Evolutionary conservation across 2,888 invertebrate genomes (phyloP), one percentile per base, ranked within the genome.

Genomic region (Leptopilina syphax): DNA sequence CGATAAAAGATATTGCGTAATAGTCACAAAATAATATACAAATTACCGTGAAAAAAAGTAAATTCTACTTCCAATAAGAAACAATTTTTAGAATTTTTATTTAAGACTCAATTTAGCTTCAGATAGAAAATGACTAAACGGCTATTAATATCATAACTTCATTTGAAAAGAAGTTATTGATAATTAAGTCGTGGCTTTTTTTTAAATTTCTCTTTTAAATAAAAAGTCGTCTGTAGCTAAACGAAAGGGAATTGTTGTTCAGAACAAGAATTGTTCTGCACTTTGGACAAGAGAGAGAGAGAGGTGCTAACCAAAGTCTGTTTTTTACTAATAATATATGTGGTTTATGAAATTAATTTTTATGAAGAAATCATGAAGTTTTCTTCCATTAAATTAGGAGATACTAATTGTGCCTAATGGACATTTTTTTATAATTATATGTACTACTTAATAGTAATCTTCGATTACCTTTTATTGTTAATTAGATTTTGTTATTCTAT

Each of bases 281-380:
- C 50, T 70, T 65, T 68, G 34, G 65, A 79, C 68, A 70, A 79
- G 4, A 34, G 34, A 34, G 34, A 34, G 34, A 34, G 77, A 79
- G 80, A 81, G 84, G 84, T 84, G 83, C 84, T 84, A 84, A 84
- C 83, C 83, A 84, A 83, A 84, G 83, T 82, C 77, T 82, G 77
- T 76, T 65, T 81, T 79, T 77, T 77, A 73, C 70, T 73, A 73
- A 73, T 73, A 34, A 34, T 34, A 34, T 34, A 73, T 57, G 70
- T 73, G 70, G 70, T 73, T 73, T 57, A 73, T 57, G 70, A 73
- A 73, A 57, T 73, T 73, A 73, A 73, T 73, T 54, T 54, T 57
- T 54, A 54, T 27, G 70, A 27, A 73, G 70, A 57, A 73, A 73
- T 73, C 70, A 73, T 73, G 70, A 73, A 73, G 70, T 73, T 73